Base-by-base conservation (phyloP, 2,797 vertebrate species). In the Phyllotis vaccarum region DNA sequence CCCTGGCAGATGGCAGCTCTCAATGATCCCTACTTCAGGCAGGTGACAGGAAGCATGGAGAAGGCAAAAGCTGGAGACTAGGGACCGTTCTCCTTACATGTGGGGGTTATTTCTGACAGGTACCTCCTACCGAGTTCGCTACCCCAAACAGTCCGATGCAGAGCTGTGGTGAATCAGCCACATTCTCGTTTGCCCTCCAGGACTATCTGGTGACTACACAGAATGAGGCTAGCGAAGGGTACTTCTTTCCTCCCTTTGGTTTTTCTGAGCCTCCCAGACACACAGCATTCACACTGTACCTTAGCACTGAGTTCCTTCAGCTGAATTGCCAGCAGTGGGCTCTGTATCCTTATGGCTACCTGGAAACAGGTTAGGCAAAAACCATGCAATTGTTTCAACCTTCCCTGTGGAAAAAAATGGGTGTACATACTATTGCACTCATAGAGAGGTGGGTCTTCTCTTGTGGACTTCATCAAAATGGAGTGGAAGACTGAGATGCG, bases 41-140 rank as follows among this genome's bases (percentile, higher is more conserved):
- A 11, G 66, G 7, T 34, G 13, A 13, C 16, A 9, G 14, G 12
- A 31, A 43, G 21, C 31, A 46, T 29, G n/a, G 9, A 52, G 19
- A 60, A 54, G 31, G 37, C 54, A 40, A 56, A 72, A 27, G 40
- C 60, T 11, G 2, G 12, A 12, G 19, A 0, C 3, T 17, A 17
- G 6, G 27, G 52, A 31, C 14, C 13, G 16, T 7, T 74, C 19
- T 54, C 24, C 17, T 37, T 72, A 40, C 54, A 54, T 62, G 14
- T 27, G n/a, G 0, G 6, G 75, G 22, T 19, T 22, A 0, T 27
- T 5, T 34, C 14, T 6, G 5, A 2, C 5, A 1, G 46, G 43
- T 37, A n/a, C 66, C 21, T 3, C 78, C 1, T 0, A 13, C 31
- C 14, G n/a, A n/a, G n/a, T n/a, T n/a, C n/a, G n/a, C n/a, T n/a